phyloP scores from a whole-genome alignment of 2,113 vertebrate genomes.

The Sialia sialis region DNA sequence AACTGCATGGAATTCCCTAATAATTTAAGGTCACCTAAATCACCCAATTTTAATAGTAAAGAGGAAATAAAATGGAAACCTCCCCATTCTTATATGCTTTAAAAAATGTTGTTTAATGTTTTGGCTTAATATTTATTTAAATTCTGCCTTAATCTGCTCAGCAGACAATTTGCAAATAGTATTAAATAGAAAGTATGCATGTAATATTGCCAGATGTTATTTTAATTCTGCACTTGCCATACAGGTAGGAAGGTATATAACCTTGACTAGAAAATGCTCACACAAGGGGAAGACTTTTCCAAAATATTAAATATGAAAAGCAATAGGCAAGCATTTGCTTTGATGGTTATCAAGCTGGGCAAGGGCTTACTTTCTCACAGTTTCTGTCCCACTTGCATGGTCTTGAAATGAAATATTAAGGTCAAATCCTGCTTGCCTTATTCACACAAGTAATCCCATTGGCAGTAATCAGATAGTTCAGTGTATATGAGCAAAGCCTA shows the following conservation, averaged over 20 bases:
- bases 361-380: background rate
- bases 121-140: background rate
- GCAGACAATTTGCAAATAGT: background rate
- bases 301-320: background rate
- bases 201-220: background rate
- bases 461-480: constrained; percentile 36
- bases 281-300: background rate
- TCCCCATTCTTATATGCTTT: background rate
- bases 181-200: background rate
- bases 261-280: background rate
- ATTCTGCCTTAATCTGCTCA: background rate
- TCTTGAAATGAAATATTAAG: constrained; percentile 39
- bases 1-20: background rate
- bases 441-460: constrained; percentile 38
- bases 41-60: background rate
- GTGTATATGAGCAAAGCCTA: background rate
- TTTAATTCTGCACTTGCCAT: background rate
- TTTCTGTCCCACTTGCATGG: background rate
- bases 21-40: background rate
- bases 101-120: background rate
- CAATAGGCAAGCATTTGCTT: background rate
- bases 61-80: background rate
- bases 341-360: background rate
- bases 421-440: constrained; percentile 45
- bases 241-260: background rate